These are phyloP conservation scores for Cephus sareptanus DNA, from an alignment of 2,888 invertebrate genomes.

Conservation along the genomic window DNA sequence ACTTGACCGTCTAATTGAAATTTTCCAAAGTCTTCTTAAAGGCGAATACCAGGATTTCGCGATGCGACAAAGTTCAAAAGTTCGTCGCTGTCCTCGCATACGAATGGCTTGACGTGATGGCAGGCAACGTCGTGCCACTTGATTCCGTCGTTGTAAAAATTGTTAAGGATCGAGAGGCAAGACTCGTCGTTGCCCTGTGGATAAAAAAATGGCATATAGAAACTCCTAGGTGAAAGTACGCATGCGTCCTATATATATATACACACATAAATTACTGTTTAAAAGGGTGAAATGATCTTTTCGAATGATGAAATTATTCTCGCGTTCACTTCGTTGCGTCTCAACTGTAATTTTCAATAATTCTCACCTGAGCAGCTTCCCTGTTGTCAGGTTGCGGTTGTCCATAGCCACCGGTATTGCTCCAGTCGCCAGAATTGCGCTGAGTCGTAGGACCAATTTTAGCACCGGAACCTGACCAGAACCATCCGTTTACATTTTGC, in stretches of 20 bases:
- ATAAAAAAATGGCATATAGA: not conserved
- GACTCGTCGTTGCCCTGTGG: conserved; percentile 89
- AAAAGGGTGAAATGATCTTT: not conserved
- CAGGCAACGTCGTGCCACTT: conserved; percentile 93
- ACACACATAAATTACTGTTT: not conserved
- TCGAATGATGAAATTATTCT: not conserved
- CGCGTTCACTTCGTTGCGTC: not conserved
- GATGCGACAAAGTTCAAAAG: conserved; percentile 90
- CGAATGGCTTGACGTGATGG: conserved; percentile 89
- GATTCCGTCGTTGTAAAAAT: conserved; percentile 91
- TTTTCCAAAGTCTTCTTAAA: conserved; percentile 67
- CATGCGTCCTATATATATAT: not conserved
- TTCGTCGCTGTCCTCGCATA: conserved; percentile 92
- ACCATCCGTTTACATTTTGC: conserved; percentile 87
- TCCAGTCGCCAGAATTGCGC: conserved; percentile 92
- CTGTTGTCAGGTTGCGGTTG: conserved; percentile 91
- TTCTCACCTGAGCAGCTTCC: conserved; percentile 83
- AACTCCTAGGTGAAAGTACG: not conserved
- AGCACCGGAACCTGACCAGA: conserved; percentile 93
- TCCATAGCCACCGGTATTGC: conserved; percentile 86
- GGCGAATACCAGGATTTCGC: conserved; percentile 86
- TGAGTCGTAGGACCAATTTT: conserved; percentile 91
- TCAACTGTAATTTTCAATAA: not conserved
- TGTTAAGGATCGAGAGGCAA: conserved; percentile 88
- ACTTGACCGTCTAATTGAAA: not conserved